Base-by-base conservation (phyloP, 1,140 invertebrate species). In the Eubasilissa regina region DNA sequence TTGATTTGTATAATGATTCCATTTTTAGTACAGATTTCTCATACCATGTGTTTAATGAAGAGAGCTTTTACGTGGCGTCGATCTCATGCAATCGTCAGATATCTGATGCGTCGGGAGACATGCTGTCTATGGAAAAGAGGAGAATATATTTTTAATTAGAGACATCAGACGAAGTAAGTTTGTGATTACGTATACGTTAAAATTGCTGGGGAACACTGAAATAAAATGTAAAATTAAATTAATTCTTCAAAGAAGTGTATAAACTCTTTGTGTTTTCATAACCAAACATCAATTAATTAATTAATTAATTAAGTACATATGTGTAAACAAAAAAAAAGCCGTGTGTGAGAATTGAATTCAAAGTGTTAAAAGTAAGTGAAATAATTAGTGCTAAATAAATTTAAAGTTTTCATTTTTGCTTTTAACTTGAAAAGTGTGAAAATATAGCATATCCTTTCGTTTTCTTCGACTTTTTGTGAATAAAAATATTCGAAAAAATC, bases 391-490 rank as follows among this genome's bases (percentile, higher is more conserved):
- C 64, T 68, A 19, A 35, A 35, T 35, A 35, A 35, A 6, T 35
- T 3, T 9, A 1, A 19, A 17, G 7, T 68, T 43, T n/a, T 68
- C 45, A 9, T 47, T 45, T 35, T 68, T 10, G 64, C 21, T 0
- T 68, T 15, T 45, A 47, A 35, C 15, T 68, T 68, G 8, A 68
- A 68, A 48, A 17, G 3, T 68, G 19, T 68, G 35, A 47, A 68
- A 47, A 68, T 68, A 68, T 47, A 15, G 13, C 45, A 68, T 47
- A 68, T 68, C 64, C 45, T 64, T 68, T 68, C 35, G 45, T 68
- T 68, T 47, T n/a, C 35, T 45, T 10, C 7, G 9, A 47, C 6
- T 48, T 48, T 47, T 48, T 68, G 43, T 68, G 64, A 68, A 68
- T 48, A 17, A 48, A 62, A 62, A 25, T 62, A 62, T 62, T 15